Conservation (phyloP, 2,113 vertebrate species). For the Larimichthys crocea region DNA sequence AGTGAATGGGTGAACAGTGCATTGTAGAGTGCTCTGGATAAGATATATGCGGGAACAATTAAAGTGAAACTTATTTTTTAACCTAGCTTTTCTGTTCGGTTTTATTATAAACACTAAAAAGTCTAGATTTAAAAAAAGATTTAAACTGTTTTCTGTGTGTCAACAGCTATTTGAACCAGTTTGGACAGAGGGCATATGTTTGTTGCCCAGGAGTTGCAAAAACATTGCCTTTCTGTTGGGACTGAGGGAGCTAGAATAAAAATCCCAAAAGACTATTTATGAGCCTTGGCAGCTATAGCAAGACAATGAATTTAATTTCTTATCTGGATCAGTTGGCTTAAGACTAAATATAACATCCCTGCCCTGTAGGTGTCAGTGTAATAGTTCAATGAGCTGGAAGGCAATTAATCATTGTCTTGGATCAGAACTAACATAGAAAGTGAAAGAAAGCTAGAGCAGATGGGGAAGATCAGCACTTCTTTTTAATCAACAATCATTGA, state of each 20-base stretch:
- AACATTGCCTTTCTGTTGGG: constrained; percentile 26
- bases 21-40: not conserved
- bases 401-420: constrained; percentile 64
- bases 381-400: constrained; percentile 49
- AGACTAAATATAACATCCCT: constrained; percentile 64
- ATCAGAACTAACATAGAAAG: constrained; percentile 43
- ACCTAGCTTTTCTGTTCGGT: not conserved
- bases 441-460: constrained; percentile 35
- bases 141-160: constrained; percentile 4
- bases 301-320: constrained; percentile 51
- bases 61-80: not conserved
- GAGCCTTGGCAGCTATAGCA: constrained; percentile 35
- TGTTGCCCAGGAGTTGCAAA: constrained; percentile 10
- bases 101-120: not conserved
- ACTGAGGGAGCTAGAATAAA: constrained; percentile 2
- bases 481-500: constrained; percentile 53
- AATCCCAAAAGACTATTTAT: constrained; percentile 23
- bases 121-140: not conserved
- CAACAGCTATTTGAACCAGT: not conserved
- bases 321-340: constrained; percentile 51
- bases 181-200: not conserved
- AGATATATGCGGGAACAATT: not conserved
- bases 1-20: not conserved
- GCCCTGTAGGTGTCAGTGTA: constrained; percentile 55
- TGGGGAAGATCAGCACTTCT: constrained; percentile 43